These are phyloP conservation scores for Oreortyx pictus DNA, from an alignment of 2,797 vertebrate genomes.

Conservation along the genomic window DNA sequence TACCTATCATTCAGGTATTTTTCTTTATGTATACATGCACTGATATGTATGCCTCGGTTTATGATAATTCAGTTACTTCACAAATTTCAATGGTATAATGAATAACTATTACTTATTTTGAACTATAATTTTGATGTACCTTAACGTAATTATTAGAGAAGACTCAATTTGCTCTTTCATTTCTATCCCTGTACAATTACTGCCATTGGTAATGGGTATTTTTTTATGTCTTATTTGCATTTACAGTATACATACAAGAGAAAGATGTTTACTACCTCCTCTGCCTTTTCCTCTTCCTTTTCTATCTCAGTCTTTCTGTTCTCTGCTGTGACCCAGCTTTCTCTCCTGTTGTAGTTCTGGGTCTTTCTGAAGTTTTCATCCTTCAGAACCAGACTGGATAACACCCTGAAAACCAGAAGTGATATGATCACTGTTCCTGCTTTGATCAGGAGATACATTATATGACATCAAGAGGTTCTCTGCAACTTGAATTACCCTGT, in stretches of 20 bases:
- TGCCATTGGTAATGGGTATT: background rate
- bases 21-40: background rate
- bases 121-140: background rate
- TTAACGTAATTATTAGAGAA: background rate
- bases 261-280: background rate
- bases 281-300: background rate
- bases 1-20: background rate
- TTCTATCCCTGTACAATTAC: background rate
- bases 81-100: background rate
- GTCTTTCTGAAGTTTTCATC: background rate
- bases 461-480: background rate
- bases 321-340: background rate
- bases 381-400: background rate
- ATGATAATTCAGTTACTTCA: background rate
- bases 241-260: background rate
- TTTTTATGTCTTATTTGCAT: background rate
- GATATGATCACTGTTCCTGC: background rate
- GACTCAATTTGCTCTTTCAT: background rate
- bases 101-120: background rate
- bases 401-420: background rate
- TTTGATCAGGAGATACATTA: background rate
- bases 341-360: background rate
- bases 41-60: background rate
- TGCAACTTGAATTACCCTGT: background rate
- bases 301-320: background rate